Evolutionary conservation across 2,888 invertebrate species (phyloP).

Genomic region (Atrina japonica): DNA sequence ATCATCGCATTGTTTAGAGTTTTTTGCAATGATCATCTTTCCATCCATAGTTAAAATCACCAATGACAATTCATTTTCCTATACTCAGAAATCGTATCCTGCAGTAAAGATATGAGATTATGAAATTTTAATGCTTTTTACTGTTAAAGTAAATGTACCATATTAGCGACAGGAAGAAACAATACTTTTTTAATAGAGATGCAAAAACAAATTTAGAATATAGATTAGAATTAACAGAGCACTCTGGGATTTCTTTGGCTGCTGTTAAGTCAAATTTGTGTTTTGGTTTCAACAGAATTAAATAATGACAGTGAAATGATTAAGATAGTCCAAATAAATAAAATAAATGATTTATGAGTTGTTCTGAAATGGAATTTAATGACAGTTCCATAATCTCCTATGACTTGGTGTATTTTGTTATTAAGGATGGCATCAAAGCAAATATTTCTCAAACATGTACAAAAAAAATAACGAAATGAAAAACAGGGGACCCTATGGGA

Average conservation of each 20-base stretch:
- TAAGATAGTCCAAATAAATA: conserved; percentile 13
- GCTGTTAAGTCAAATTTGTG: no score
- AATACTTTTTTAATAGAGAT: no score
- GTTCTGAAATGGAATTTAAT: background rate
- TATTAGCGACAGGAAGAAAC: no score
- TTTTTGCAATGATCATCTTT: no score
- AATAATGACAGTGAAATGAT: conserved; percentile 23
- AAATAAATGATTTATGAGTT: conserved; percentile 19
- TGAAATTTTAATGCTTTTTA: conserved; percentile 59
- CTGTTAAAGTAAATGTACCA: conserved; percentile 30
- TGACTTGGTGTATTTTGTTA: conserved; percentile 15
- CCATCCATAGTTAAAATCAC: background rate
- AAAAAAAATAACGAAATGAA: no score
- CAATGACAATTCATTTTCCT: background rate
- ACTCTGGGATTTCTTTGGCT: background rate
- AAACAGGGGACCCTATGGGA: no score
- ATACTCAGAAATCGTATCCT: conserved; percentile 35
- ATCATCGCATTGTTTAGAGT: conserved; percentile 10
- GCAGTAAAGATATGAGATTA: conserved; percentile 59
- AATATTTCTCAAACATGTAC: conserved; percentile 5
- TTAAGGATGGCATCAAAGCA: conserved; percentile 14
- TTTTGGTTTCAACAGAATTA: conserved; percentile 4
- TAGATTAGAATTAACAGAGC: conserved; percentile 6
- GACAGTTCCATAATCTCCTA: conserved; percentile 4
- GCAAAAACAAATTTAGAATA: conserved; percentile 1